Base-by-base conservation (phyloP, 1,140 invertebrate species). In the Habropoda laboriosa region DNA sequence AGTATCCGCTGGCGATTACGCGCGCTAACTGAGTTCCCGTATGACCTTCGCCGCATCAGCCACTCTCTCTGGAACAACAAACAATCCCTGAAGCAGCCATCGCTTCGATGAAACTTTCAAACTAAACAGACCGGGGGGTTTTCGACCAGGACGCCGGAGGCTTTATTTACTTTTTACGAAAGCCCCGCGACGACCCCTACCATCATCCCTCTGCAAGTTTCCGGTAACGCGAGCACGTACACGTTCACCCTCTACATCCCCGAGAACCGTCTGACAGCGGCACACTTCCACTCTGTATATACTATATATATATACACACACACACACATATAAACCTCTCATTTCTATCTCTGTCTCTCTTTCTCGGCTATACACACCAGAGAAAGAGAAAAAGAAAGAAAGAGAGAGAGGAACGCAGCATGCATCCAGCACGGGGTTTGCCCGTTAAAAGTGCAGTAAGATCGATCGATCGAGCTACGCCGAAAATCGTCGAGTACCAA, bases 11-110 rank as follows among this genome's bases (percentile, higher is more conserved):
- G 72, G 18, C 86, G 85, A 82, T 90, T 90, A 30, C 82, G 79
- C 24, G 79, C 84, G 49, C 88, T 90, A 78, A 82, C 89, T 18
- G 83, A 82, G 55, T 90, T 83, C 24, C 89, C 89, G 81, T 89
- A 89, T 58, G 83, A 88, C 71, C 82, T 87, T 38, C 83, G 84
- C 58, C 88, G 82, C 80, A 85, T 85, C 74, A 90, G 82, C 73
- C 81, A 80, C 80, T 89, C 87, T 81, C 83, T 86, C 88, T 89
- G 85, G 47, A 89, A 89, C 86, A 87, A 87, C 80, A 89, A 85
- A 88, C 86, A 86, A 88, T 60, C 81, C 64, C 79, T 83, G 67
- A 75, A 84, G 81, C 76, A 49, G 79, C 55, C 21, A 79, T 45
- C 38, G 45, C 61, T 60, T 53, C 71, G 66, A 55, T 53, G 64